Conservation (phyloP, 1,140 invertebrate species). For the Saccostrea echinata region DNA sequence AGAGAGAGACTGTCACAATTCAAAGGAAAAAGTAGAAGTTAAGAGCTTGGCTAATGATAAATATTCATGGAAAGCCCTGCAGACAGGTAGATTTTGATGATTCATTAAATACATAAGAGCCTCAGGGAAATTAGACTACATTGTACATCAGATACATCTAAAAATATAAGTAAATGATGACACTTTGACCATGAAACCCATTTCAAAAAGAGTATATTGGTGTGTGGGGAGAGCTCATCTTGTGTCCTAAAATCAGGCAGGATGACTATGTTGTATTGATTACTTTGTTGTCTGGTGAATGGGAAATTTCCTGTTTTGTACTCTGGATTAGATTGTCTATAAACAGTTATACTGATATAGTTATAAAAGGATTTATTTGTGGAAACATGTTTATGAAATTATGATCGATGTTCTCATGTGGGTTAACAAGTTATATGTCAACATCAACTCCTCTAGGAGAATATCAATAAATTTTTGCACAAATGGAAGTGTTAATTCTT, state of each 20-base stretch:
- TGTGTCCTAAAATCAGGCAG: no score
- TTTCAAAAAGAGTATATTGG: background rate
- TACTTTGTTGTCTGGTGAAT: background rate
- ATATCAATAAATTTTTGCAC: no score
- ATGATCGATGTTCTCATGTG: background rate
- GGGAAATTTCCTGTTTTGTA: background rate
- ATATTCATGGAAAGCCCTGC: slow-evolving; percentile 17
- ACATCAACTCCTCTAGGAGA: no score
- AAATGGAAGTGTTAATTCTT: no score
- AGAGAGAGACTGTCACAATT: background rate
- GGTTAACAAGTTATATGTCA: background rate
- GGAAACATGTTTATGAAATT: background rate
- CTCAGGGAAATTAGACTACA: background rate
- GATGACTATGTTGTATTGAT: background rate
- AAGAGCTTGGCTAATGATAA: background rate
- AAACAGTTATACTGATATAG: background rate
- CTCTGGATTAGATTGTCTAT: background rate
- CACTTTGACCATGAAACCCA: background rate
- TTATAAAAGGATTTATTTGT: background rate
- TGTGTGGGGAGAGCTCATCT: background rate
- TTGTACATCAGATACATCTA: background rate
- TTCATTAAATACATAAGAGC: background rate
- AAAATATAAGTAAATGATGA: background rate
- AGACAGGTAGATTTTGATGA: slow-evolving; percentile 24
- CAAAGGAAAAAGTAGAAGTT: background rate